Evolutionary conservation across 2,797 vertebrate genomes (phyloP).

Genomic region (Rhinichthys osculus): DNA sequence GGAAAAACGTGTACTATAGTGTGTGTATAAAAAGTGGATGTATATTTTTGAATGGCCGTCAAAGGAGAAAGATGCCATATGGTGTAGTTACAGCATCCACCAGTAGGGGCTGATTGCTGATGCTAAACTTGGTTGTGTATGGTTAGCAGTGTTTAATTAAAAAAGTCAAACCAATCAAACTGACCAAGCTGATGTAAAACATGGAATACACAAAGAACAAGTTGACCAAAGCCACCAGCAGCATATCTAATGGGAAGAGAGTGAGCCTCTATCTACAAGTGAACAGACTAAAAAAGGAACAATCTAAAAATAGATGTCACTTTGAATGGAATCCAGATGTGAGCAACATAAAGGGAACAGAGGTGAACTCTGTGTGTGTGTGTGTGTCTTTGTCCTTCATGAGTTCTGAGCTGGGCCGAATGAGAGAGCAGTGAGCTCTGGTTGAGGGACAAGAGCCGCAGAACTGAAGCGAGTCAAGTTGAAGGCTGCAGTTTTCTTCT

Average conservation of each 20-base stretch:
- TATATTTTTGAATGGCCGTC: not conserved
- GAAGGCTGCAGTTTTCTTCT: constrained; percentile 46
- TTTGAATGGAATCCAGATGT: constrained; percentile 51
- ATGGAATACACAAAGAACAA: not conserved
- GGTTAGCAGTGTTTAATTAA: not conserved
- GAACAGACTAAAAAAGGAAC: constrained; percentile 15
- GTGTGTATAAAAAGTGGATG: no score
- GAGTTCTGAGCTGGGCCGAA: constrained; percentile 11
- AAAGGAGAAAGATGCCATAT: not conserved
- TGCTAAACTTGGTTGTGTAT: not conserved
- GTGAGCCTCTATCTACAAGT: not conserved
- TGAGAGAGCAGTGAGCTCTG: constrained; percentile 32
- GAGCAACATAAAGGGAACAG: constrained; percentile 40
- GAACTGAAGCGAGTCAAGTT: constrained; percentile 24
- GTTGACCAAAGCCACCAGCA: not conserved
- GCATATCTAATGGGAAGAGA: not conserved
- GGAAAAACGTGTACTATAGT: not conserved
- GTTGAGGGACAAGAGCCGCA: constrained; percentile 30
- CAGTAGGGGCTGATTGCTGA: constrained; percentile 2
- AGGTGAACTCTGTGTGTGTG: constrained; percentile 43
- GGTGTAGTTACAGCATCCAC: constrained; percentile 5
- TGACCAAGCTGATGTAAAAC: not conserved
- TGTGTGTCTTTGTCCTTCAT: constrained; percentile 29
- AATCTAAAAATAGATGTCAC: constrained; percentile 39
- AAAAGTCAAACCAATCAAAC: not conserved